Conservation (phyloP, 37 sponge, comb jelly and placozoan genomes). For the Agelas oroides region DNA sequence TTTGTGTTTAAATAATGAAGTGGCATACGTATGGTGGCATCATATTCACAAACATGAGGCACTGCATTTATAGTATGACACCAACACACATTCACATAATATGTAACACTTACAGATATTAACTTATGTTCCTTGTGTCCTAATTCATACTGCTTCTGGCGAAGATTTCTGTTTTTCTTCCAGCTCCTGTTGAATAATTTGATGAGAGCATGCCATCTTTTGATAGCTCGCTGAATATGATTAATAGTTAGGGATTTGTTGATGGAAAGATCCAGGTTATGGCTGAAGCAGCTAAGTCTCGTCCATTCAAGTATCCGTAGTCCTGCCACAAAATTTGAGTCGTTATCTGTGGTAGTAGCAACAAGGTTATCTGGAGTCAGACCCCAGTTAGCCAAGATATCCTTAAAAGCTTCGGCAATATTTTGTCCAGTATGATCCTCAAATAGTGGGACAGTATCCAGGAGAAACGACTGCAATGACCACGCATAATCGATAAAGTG, state of each 20-base stretch:
- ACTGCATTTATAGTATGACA: too few species aligned
- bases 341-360: conserved; percentile 16
- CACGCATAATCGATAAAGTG: conserved; percentile 16
- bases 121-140: background rate
- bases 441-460: too few species aligned
- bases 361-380: background rate
- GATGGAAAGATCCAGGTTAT: conserved; percentile 30
- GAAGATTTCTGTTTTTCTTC: conserved; percentile 14
- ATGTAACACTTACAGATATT: too few species aligned
- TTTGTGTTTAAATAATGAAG: too few species aligned
- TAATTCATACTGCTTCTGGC: background rate
- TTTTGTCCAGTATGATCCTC: conserved; percentile 25
- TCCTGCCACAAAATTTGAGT: conserved; percentile 6
- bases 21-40: too few species aligned
- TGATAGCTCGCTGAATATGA: background rate
- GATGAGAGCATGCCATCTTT: conserved; percentile 6
- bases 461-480: too few species aligned
- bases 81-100: too few species aligned
- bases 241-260: conserved; percentile 5
- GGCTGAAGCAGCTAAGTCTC: conserved; percentile 24
- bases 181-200: conserved; percentile 15
- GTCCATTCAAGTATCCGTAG: background rate
- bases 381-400: conserved; percentile 6
- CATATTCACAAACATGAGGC: too few species aligned
- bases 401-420: background rate